Base-by-base conservation (phyloP, 2,797 vertebrate genomes). In the Rhynchonycteris naso region DNA sequence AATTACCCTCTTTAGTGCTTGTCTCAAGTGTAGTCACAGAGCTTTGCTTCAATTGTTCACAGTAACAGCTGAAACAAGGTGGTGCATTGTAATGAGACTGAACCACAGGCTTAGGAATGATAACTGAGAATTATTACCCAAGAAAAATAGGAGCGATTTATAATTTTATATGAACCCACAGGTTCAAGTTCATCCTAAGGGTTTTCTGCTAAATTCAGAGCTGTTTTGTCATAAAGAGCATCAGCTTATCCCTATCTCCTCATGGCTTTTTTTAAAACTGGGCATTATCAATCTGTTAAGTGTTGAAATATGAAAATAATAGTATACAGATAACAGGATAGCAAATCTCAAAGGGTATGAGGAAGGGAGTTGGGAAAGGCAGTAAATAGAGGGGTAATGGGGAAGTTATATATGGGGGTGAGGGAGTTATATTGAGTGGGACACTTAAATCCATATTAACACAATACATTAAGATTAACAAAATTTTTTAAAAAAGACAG, bases 1-100 rank as follows among this genome's bases (percentile, higher is more conserved):
- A 24, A 3, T 54, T 86, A 68, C 50, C 24, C 12, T 15, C 35
- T 80, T 72, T 33, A 26, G 13, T 28, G 13, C 12, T 83, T 69
- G 43, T 85, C 59, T 2, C 14, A 58, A 16, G 11, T 61, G 15
- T 95, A 65, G 35, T 65, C 83, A 69, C 13, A 83, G 69, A 50
- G 5, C 22, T 33, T 80, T 87, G 8, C 14, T 94, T 89, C 91
- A 89, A 83, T 95, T 61, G 76, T 8, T 12, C 18, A 11, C 35
- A 59, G 22, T 69, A 26, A 71, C 38, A 89, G 43, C 47, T 79
- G 80, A 91, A 43, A 80, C 69, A 47, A 95, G 71, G 87, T 91
- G 83, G 65, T 79, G 56, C 83, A 68, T 86, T 52, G 4, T 91
- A 68, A 79, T 94, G 79, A 80, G 43, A 78, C 82, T 11, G 38